Conservation (phyloP, 2,888 invertebrate genomes). For the Willowsia nigromaculata region DNA sequence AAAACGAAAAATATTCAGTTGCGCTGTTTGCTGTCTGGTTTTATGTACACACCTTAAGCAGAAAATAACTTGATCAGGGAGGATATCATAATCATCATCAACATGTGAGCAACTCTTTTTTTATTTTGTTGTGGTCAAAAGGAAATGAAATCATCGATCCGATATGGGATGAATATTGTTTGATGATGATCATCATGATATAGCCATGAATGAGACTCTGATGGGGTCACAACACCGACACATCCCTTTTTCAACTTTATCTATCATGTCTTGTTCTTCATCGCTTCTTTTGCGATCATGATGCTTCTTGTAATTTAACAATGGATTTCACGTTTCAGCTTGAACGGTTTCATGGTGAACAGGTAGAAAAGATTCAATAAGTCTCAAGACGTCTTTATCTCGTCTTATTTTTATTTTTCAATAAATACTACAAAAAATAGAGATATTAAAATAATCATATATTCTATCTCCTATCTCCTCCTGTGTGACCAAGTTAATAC, state of each 20-base stretch:
- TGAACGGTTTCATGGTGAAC: constrained; percentile 28
- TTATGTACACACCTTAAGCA: constrained; percentile 52
- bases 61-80: constrained; percentile 61
- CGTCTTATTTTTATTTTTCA: constrained; percentile 1
- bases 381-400: constrained; percentile 54
- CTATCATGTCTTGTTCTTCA: not conserved
- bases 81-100: constrained; percentile 41
- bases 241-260: constrained; percentile 40
- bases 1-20: constrained; percentile 19
- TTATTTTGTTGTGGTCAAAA: constrained; percentile 57
- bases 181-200: constrained; percentile 25
- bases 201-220: constrained; percentile 21
- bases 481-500: constrained; percentile 20
- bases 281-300: not conserved
- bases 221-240: constrained; percentile 60
- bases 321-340: constrained; percentile 18
- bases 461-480: not conserved
- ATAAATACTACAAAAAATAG: not conserved
- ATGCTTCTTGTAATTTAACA: constrained; percentile 5
- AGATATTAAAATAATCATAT: not conserved
- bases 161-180: constrained; percentile 50
- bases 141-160: constrained; percentile 71
- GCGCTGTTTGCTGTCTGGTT: constrained; percentile 39
- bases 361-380: not conserved
- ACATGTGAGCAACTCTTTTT: constrained; percentile 5